Evolutionary conservation across 23 tunicate genomes (phyloP).

Genomic region (Botrylloides violaceus): DNA sequence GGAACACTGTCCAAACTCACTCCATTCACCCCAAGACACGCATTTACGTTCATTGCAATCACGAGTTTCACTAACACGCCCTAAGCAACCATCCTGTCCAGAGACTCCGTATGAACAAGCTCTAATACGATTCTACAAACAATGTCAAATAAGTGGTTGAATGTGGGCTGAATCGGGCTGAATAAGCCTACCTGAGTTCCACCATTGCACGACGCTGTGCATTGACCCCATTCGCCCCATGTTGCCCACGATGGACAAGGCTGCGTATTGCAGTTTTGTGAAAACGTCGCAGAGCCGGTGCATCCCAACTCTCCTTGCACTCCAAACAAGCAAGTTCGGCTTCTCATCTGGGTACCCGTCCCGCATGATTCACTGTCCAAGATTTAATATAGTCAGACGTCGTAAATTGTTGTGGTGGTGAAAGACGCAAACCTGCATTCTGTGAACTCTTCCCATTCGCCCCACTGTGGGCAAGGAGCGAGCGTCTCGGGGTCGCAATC

Average conservation of each 20-base stretch:
- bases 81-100: constrained; percentile 39
- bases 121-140: constrained; percentile 17
- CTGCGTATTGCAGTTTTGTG: constrained; percentile 24
- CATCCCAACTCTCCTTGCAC: constrained; percentile 24
- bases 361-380: constrained; percentile 19
- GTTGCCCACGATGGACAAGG: constrained; percentile 45
- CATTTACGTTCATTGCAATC: constrained; percentile 40
- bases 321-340: constrained; percentile 15
- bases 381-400: neutral
- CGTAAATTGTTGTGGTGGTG: neutral
- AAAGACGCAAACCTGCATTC: constrained; percentile 15
- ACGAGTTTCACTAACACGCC: constrained; percentile 12
- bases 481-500: constrained; percentile 21
- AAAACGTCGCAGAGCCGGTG: constrained; percentile 14
- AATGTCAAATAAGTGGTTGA: too few relatives aligned
- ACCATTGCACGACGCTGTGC: constrained; percentile 49
- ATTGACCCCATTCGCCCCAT: constrained; percentile 47
- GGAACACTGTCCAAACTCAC: constrained; percentile 25
- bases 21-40: constrained; percentile 44
- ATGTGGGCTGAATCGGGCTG: too few relatives aligned
- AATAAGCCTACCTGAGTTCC: constrained; percentile 45
- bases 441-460: constrained; percentile 5
- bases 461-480: constrained; percentile 17
- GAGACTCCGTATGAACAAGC: constrained; percentile 13
- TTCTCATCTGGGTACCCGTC: constrained; percentile 16